Evolutionary conservation across 2,888 invertebrate genomes (phyloP), one percentile per base, ranked within the genome.

Genomic region (Chloroclysta siterata): DNA sequence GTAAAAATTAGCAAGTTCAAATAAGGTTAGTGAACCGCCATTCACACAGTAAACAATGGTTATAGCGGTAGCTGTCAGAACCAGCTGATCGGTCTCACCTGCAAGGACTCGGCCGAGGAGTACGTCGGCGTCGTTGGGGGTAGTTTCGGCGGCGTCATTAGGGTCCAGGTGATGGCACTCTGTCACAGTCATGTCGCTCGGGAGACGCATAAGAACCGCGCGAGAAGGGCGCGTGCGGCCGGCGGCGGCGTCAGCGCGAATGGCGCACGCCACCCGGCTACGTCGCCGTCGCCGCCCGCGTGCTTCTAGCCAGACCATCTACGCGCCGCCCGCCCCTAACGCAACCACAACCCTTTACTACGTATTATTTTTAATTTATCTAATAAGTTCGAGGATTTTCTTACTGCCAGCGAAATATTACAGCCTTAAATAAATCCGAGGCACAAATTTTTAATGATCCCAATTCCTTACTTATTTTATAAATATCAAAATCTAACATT

Each of bases 221-320:
- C 85, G 78, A 72, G 74, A 72, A 70, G 83, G 75, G 83, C 91
- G 90, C 90, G 90, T 91, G 91, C 84, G 89, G 82, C 87, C 90
- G 90, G 83, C 90, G 91, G 87, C 91, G 91, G 89, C 88, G 87
- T 81, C 82, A 79, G 81, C 90, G 83, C 90, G 91, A 91, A 90
- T 90, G 93, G 88, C 90, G 86, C 83, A 84, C 84, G 81, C 76
- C 70, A 65, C 69, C 70, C 81, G 81, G 85, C 91, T 89, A 88
- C 85, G 88, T 81, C 44, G 44, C 22, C 22, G 22, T 22, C 44
- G 44, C 15, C 85, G 87, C 83, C 82, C 83, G 87, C 80, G 75
- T 78, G 79, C 83, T 80, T 83, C 83, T 84, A 85, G 80, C 69
- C 79, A 81, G 70, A 70, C 63, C 76, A 66, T 73, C 81, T 80